Evolutionary conservation across 92 coral and sea anemone genomes (phyloP), one percentile per base, ranked within the genome.

Genomic region (Bergia sp.): DNA sequence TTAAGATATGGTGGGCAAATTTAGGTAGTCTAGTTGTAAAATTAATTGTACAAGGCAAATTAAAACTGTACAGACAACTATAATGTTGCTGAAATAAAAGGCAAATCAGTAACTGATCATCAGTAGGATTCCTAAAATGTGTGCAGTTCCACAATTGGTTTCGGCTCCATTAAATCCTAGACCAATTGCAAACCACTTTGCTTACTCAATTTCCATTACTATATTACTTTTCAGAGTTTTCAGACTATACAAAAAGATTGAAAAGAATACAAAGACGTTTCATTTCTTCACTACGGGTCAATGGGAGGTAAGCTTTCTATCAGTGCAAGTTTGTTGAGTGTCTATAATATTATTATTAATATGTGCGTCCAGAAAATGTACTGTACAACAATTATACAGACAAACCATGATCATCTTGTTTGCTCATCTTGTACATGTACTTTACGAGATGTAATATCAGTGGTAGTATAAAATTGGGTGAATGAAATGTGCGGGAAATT

Each of bases 171-270:
- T 29, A 29, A 29, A 29, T 29, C 29, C 29, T 29, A 29, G 29
- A 29, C 29, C 29, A 29, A 29, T 29, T 29, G 29, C 29, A 29
- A 29, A 29, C 29, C 29, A 3, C 0, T 21, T 64, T 38, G 75
- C 2, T 61, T 12, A 1, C 57, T 53, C 15, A 5, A 23, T 39
- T 15, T 37, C 38, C 39, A 42, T 77, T 43, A 76, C 61, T 39
- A 4, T 45, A 10, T 12, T 53, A 3, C 13, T 77, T 64, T 45
- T 5, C 88, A 97, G 99, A 73, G 93, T 97, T 96, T 93, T 94
- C 82, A 93, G 92, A 90, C 90, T 95, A n/a, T 97, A 97, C 55
- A 91, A 89, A 20, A 97, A 95, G 83, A 88, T 97, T 11, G 97
- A 97, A 38, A 95, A 92, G 81, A 96, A 95, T 36, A 94, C 95